These are phyloP conservation scores for Laspeyria flexula DNA, from an alignment of 2,888 invertebrate species.

Conservation along the genomic window DNA sequence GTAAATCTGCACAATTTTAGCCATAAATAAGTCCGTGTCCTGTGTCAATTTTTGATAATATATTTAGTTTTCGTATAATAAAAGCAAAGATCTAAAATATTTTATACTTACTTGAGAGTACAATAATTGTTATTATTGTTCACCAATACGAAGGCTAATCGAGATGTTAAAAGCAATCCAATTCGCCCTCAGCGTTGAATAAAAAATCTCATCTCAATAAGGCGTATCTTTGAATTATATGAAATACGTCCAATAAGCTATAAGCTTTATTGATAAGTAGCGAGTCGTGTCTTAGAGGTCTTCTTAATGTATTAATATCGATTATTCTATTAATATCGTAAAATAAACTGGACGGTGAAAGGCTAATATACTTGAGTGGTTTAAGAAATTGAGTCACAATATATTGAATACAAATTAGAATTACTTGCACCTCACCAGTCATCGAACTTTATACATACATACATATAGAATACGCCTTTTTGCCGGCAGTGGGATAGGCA, in stretches of 20 bases:
- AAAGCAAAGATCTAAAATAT: no score
- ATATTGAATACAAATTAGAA: not conserved
- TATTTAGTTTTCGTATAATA: no score
- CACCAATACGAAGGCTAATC: slow-evolving; percentile 7
- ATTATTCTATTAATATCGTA: not conserved
- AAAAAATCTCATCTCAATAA: slow-evolving; percentile 11
- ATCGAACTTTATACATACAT: no score
- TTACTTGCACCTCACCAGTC: no score
- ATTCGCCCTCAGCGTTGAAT: not conserved
- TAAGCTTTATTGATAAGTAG: slow-evolving; percentile 5
- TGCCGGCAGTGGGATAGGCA: no score
- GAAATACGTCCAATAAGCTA: slow-evolving; percentile 3
- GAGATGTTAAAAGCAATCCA: slow-evolving; percentile 6
- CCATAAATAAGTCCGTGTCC: no score
- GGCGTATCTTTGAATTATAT: slow-evolving; percentile 9
- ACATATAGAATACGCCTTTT: no score
- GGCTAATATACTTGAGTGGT: not conserved
- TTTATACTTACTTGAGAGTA: no score
- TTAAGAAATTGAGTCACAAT: not conserved
- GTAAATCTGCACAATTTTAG: no score
- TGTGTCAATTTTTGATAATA: no score
- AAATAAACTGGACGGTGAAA: not conserved
- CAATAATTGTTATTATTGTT: not conserved
- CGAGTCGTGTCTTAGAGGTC: slow-evolving; percentile 1
- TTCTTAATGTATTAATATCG: slow-evolving; percentile 1